Percentiles rank a stretch among this genome's conserved stretches.
These are phyloP conservation scores for Glaucomys volans DNA, from an alignment of 2,113 vertebrate species.

Conservation along the genomic window DNA sequence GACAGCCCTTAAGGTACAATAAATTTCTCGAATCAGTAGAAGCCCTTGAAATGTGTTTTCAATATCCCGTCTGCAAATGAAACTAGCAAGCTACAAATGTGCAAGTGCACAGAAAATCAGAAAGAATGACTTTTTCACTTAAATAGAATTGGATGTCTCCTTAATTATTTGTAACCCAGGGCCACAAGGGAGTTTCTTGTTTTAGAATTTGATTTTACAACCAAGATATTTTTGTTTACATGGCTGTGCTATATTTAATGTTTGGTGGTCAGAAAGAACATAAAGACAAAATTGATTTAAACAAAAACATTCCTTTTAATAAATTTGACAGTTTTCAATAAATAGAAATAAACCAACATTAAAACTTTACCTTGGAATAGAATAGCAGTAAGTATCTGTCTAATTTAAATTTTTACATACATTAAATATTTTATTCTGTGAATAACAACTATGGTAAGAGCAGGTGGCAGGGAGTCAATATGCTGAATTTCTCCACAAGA, in stretches of 20 bases:
- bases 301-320: not conserved
- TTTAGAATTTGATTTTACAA: conserved; percentile 33
- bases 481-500: not conserved
- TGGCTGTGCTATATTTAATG: not conserved
- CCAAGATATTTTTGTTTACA: not conserved
- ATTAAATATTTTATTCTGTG: not conserved
- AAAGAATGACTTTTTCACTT: conserved; percentile 44
- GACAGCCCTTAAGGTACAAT: conserved; percentile 56
- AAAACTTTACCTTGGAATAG: not conserved
- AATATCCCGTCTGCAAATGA: conserved; percentile 54
- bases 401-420: not conserved
- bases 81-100: not conserved
- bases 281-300: not conserved
- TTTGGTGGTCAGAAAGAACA: not conserved
- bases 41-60: conserved; percentile 65
- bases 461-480: not conserved
- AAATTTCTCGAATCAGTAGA: conserved; percentile 63
- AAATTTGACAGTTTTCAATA: not conserved
- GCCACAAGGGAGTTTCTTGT: not conserved
- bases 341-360: not conserved
- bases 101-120: not conserved
- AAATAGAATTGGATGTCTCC: not conserved
- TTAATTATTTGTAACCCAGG: conserved; percentile 61
- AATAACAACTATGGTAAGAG: not conserved
- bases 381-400: not conserved